phyloP scores from a whole-genome alignment of 1,140 invertebrate species.

The Saxidomus purpurata region DNA sequence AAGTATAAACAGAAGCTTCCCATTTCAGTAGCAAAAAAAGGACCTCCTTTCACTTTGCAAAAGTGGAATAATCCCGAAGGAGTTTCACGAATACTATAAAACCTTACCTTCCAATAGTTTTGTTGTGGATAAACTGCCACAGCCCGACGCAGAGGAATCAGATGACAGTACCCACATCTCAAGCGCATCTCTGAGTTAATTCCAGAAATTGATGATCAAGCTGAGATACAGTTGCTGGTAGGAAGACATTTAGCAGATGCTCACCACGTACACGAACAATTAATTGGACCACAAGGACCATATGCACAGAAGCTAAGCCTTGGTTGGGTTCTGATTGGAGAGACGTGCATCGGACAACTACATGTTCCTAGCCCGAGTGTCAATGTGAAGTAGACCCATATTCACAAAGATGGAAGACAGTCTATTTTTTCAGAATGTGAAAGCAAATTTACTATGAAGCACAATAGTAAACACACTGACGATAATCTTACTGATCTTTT shows the following conservation, averaged over 20 bases:
- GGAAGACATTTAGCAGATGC: slow-evolving; percentile 21
- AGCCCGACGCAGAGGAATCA: too few species aligned
- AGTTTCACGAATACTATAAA: too few species aligned
- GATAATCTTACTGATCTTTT: slow-evolving; percentile 23
- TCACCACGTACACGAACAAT: slow-evolving; percentile 2
- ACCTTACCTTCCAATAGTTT: too few species aligned
- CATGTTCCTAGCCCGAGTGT: slow-evolving; percentile 50
- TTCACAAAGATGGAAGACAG: slow-evolving; percentile 39
- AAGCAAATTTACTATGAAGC: slow-evolving; percentile 44
- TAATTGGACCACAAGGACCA: slow-evolving; percentile 11
- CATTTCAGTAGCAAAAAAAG: neutral
- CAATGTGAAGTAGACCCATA: slow-evolving; percentile 53
- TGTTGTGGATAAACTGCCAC: too few species aligned
- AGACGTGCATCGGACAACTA: slow-evolving; percentile 62
- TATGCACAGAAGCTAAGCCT: slow-evolving; percentile 61
- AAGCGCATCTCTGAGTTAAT: slow-evolving; percentile 11
- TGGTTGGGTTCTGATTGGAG: slow-evolving; percentile 62
- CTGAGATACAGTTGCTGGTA: slow-evolving; percentile 53
- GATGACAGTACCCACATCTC: neutral
- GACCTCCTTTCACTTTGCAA: neutral
- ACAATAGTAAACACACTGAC: neutral
- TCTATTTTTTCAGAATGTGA: slow-evolving; percentile 55
- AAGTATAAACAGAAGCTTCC: neutral
- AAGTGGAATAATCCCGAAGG: neutral
- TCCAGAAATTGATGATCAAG: slow-evolving; percentile 29